Base-by-base conservation (phyloP, 2,888 invertebrate species). In the Pachliopta kotzebuea region DNA sequence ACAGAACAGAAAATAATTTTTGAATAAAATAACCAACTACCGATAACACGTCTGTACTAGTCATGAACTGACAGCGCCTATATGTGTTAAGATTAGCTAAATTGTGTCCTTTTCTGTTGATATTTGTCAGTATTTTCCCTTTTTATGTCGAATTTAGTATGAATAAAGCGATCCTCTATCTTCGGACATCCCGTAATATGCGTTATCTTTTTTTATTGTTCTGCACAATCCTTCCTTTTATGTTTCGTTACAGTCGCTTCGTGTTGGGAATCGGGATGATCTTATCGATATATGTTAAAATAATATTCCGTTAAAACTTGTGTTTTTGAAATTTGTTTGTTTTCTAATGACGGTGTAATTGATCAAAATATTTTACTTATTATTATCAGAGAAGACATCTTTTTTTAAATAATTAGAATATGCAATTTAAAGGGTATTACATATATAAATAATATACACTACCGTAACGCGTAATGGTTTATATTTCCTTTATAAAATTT, bases 151-250 rank as follows among this genome's bases (percentile, higher is more conserved):
- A 81, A 80, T 76, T 83, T 85, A 82, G 83, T 83, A 86, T 84
- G 83, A 81, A 83, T 84, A 85, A 85, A 84, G 74, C 79, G 77
- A 76, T 71, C 73, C 76, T 80, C 84, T 86, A 84, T 85, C 84
- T 84, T 79, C 78, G 81, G 83, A 84, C 85, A 77, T 84, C 80
- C 84, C 83, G 80, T 84, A 85, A 85, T 85, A 84, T 79, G 80
- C 78, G 81, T 81, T 81, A 82, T 84, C 80, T 83, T 79, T 81
- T 84, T 85, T 85, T 85, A 85, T 84, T 81, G 80, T 78, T 73
- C 77, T 79, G 79, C 75, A 79, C 81, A 84, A 82, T 83, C 79
- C 82, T 76, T 81, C 81, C 74, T 78, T 78, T 78, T 79, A 61
- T 58, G 57, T 57, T 24, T 37, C 42, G 57, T 26, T 58, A 52